Evolutionary conservation across 2,888 invertebrate genomes (phyloP).

Genomic region (Ceriagrion tenellum): DNA sequence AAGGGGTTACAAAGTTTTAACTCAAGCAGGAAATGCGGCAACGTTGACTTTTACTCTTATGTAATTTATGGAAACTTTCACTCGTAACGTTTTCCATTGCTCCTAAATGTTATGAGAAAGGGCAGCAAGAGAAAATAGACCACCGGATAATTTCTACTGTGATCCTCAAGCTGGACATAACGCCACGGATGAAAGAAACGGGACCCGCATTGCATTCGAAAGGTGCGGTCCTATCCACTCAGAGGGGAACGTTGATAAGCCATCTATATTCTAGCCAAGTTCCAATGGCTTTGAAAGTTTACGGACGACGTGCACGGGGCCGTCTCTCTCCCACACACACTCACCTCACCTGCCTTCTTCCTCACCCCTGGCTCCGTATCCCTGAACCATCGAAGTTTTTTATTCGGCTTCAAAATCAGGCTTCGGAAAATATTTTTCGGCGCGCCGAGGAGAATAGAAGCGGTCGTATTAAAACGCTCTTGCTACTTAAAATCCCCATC

Average conservation of each 20-base stretch:
- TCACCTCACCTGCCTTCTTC: background rate
- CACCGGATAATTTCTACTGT: background rate
- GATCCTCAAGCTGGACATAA: background rate
- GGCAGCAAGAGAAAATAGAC: no score
- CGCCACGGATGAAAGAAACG: background rate
- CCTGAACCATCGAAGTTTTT: background rate
- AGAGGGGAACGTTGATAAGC: background rate
- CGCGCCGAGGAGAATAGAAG: background rate
- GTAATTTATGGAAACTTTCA: no score
- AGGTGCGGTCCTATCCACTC: background rate
- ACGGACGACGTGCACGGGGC: background rate
- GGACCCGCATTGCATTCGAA: background rate
- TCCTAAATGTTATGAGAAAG: no score
- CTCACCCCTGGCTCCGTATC: background rate
- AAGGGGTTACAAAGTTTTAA: no score
- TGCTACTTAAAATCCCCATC: background rate
- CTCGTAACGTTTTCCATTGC: no score
- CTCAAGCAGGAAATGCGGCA: no score
- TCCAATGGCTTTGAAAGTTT: conserved; percentile 11
- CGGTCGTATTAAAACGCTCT: background rate
- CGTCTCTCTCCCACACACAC: background rate
- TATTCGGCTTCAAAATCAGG: background rate
- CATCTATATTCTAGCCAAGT: background rate
- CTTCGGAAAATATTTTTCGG: background rate
- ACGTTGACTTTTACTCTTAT: no score